phyloP scores from a whole-genome alignment of 64 coral and sea anemone species.

The Montipora efflorescens region DNA sequence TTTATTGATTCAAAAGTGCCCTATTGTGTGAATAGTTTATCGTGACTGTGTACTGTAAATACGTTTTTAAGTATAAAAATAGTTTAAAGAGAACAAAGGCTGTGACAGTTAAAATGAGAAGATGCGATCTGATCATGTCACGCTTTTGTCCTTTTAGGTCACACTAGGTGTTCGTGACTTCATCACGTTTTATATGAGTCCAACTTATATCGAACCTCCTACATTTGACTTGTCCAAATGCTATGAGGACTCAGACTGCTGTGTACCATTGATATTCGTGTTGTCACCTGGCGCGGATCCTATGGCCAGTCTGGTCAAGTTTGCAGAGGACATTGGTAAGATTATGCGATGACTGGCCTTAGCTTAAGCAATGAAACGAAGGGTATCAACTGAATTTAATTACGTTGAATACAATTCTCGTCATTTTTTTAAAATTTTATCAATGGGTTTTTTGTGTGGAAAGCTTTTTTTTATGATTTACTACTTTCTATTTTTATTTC shows the following conservation, averaged over 20 bases:
- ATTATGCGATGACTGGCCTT: background rate
- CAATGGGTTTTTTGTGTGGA: too few relatives aligned
- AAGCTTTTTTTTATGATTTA: too few relatives aligned
- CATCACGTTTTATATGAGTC: conserved; percentile 89
- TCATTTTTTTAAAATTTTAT: too few relatives aligned
- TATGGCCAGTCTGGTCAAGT: conserved; percentile 96
- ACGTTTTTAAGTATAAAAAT: too few relatives aligned
- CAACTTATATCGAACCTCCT: conserved; percentile 90
- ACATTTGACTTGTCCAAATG: conserved; percentile 90
- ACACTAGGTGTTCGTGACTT: conserved; percentile 93
- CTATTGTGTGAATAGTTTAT: too few relatives aligned
- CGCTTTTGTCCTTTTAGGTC: conserved; percentile 59
- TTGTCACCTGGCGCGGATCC: conserved; percentile 98
- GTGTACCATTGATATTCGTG: conserved; percentile 95
- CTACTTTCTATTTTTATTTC: too few relatives aligned
- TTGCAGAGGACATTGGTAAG: conserved; percentile 90
- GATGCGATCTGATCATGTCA: too few relatives aligned
- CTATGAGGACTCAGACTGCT: conserved; percentile 95
- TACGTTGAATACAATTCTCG: too few relatives aligned
- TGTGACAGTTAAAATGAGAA: too few relatives aligned
- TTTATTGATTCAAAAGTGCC: too few relatives aligned
- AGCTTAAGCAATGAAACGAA: background rate
- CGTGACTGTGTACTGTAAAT: too few relatives aligned
- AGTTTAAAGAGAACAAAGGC: too few relatives aligned
- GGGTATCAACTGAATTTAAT: background rate